phyloP scores from a whole-genome alignment of 2,888 invertebrate species.

The Limnephilus rhombicus region DNA sequence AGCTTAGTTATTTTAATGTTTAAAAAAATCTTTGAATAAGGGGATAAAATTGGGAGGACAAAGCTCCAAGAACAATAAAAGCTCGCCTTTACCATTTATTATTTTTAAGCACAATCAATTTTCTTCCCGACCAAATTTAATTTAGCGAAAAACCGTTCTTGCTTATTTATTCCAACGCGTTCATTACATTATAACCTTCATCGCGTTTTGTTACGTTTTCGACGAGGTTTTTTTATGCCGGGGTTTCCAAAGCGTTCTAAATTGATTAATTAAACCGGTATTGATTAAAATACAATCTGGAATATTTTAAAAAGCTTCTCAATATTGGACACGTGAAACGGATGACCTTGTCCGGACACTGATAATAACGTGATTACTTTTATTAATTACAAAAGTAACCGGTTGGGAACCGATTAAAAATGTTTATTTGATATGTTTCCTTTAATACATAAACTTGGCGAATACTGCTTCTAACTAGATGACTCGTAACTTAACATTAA shows the following conservation, averaged over 20 bases:
- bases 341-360: background rate
- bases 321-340: background rate
- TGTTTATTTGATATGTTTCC: background rate
- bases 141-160: conserved; percentile 21
- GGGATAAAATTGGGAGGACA: conserved; percentile 32
- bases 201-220: background rate
- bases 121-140: conserved; percentile 35
- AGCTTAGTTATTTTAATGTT: background rate
- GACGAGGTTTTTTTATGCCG: background rate
- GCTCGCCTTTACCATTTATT: conserved; percentile 43
- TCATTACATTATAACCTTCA: conserved; percentile 34
- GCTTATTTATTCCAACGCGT: conserved; percentile 42
- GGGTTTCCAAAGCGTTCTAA: background rate
- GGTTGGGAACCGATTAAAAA: background rate
- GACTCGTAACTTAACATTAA: background rate
- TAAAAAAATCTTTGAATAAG: conserved; percentile 19
- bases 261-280: background rate
- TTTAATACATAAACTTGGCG: background rate
- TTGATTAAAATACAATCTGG: background rate
- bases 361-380: background rate
- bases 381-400: background rate
- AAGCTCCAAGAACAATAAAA: conserved; percentile 42
- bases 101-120: conserved; percentile 46
- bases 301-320: background rate
- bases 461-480: background rate